A percentile compares a stretch with the other conserved stretches of the same genome.
phyloP scores from a whole-genome alignment of 2,888 invertebrate genomes.

The Andrena praecox region DNA sequence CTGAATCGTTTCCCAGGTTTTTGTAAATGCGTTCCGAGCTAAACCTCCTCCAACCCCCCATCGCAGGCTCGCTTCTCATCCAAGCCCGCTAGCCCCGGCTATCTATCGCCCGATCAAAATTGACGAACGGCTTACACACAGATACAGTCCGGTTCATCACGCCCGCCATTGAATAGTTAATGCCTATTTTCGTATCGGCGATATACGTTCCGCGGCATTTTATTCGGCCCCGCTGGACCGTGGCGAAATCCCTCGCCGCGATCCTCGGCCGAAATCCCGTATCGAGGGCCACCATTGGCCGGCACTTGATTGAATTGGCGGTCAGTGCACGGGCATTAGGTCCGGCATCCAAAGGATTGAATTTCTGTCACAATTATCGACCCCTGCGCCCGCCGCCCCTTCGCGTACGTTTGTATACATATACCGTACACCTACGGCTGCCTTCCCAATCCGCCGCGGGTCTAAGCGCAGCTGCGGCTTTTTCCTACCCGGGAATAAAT shows the following conservation, averaged over 20 bases:
- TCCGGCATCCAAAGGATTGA: constrained; percentile 76
- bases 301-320: constrained; percentile 79
- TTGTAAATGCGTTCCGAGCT: not conserved
- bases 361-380: constrained; percentile 79
- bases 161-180: constrained; percentile 65
- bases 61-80: not conserved
- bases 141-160: constrained; percentile 56
- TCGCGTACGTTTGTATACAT: constrained; percentile 35
- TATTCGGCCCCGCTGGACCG: constrained; percentile 68
- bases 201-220: constrained; percentile 61
- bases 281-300: constrained; percentile 72
- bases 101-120: constrained; percentile 42
- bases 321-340: constrained; percentile 76
- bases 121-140: constrained; percentile 56
- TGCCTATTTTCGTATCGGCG: constrained; percentile 67
- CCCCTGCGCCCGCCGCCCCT: constrained; percentile 31
- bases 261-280: constrained; percentile 70
- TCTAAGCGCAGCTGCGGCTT: constrained; percentile 68
- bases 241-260: constrained; percentile 66
- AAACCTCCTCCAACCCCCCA: not conserved
- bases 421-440: constrained; percentile 24
- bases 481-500: constrained; percentile 58
- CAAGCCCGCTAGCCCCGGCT: constrained; percentile 32
- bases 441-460: constrained; percentile 46
- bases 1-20: constrained; percentile 11